Evolutionary conservation across 2,888 invertebrate species (phyloP), one percentile per base, ranked within the genome.

Genomic region (Agrotis ipsilon): DNA sequence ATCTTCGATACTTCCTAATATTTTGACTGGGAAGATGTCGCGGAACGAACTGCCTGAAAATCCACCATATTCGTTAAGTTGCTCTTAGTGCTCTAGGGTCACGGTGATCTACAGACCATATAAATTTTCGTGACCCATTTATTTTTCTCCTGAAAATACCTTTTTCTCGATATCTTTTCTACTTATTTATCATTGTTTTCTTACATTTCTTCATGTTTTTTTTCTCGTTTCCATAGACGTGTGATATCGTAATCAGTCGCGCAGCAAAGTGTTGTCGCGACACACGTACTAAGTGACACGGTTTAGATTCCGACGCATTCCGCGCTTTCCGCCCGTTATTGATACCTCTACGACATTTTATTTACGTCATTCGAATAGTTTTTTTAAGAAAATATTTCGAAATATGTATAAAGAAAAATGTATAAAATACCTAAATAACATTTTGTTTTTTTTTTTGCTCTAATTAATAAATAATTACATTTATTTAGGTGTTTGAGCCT

Each of bases 261-360:
- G 24, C 49, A n/a, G 48, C 51, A 19, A 16, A 67, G 46, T 59
- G 74, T 70, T 64, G n/a, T 55, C 16, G 64, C 72, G 67, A 57
- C 77, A 72, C 75, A 83, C 82, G 80, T 80, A 81, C 75, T 43
- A 49, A 59, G 54, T 85, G 88, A 84, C 87, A 87, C 84, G 85
- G 85, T 87, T 88, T 85, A 84, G 74, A 78, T 84, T 78, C 76
- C 43, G 32, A 59, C 59, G 72, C 84, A 84, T 81, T 78, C 84
- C 82, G n/a, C 68, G 24, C 60, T 68, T 62, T 32, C 63, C 61
- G 72, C 7, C 57, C 59, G 72, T 66, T 61, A 68, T 45, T 16
- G 68, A 61, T 55, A 55, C 64, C 51, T 16, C 52, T 16, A 32
- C 19, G 11, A 18, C 54, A 24, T 79, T 63, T 32, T 55, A n/a